These are phyloP conservation scores for Copidosoma floridanum DNA, from an alignment of 1,140 invertebrate genomes.

Conservation along the genomic window DNA sequence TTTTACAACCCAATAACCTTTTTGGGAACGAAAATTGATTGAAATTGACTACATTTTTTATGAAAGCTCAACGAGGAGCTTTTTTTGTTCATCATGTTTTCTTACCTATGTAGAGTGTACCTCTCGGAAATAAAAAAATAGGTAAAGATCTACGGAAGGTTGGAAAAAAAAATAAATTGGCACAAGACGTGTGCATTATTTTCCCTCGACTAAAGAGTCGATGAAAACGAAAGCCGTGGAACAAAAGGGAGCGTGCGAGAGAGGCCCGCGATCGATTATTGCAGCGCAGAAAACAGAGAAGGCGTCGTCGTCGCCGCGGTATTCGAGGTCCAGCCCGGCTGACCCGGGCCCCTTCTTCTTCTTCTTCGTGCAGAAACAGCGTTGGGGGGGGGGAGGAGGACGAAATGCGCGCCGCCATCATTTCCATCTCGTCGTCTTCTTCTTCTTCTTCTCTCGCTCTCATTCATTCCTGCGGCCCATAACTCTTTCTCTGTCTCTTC, in stretches of 20 bases:
- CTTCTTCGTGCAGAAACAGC: not conserved
- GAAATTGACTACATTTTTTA: too few relatives aligned
- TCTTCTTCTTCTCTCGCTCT: not conserved
- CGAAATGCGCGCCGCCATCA: not conserved
- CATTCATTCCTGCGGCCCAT: not conserved
- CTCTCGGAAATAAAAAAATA: too few relatives aligned
- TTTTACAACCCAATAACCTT: too few relatives aligned
- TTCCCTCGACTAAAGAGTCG: too few relatives aligned
- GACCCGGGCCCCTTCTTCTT: not conserved
- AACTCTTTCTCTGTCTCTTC: conserved; percentile 13
- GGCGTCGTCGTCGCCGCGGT: not conserved
- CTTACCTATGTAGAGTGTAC: not conserved
- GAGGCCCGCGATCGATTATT: conserved; percentile 12
- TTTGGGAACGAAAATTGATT: too few relatives aligned
- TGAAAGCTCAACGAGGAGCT: too few relatives aligned
- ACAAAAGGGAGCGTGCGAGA: not conserved
- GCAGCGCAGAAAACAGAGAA: conserved; percentile 12
- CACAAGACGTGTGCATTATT: too few relatives aligned
- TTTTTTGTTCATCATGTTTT: not conserved
- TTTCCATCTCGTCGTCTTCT: not conserved
- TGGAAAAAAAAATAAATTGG: too few relatives aligned
- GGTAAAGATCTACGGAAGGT: too few relatives aligned
- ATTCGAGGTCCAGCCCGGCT: not conserved
- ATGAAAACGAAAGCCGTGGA: not conserved
- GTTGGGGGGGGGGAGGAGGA: not conserved